Conservation (phyloP, 2,888 invertebrate species). For the Torymus aiolomorphi region DNA sequence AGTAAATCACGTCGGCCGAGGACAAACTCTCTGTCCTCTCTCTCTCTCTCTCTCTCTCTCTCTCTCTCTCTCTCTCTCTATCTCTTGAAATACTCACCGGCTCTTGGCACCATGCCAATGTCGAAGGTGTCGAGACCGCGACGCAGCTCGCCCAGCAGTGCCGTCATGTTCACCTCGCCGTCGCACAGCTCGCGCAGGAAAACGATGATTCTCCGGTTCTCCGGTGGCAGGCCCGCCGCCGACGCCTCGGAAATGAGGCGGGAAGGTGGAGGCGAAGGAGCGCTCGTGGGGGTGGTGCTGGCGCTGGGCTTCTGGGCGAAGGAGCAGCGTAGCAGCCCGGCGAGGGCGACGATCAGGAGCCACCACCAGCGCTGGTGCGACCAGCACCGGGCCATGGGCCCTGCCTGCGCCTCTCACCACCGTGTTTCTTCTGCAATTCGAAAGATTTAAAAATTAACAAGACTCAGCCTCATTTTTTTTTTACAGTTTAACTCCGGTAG, state of each 20-base stretch:
- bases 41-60: no score
- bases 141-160: constrained; percentile 8
- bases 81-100: constrained; percentile 38
- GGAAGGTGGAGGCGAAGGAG: neutral
- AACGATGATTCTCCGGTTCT: constrained; percentile 65
- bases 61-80: no score
- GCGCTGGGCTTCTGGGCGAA: constrained; percentile 28
- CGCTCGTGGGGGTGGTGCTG: neutral
- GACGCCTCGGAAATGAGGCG: neutral
- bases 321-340: constrained; percentile 1
- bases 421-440: constrained; percentile 33
- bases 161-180: constrained; percentile 28
- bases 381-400: constrained; percentile 76
- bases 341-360: constrained; percentile 66
- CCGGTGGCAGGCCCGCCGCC: neutral
- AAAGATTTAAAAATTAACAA: no score
- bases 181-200: constrained; percentile 71
- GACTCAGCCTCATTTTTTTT: no score
- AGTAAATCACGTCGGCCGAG: no score
- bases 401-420: constrained; percentile 55
- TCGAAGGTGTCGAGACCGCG: neutral
- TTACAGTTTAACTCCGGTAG: no score
- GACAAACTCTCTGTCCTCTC: no score
- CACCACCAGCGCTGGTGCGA: constrained; percentile 71
- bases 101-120: constrained; percentile 44